phyloP scores from a whole-genome alignment of 2,888 invertebrate genomes.

The Eilema caniola region DNA sequence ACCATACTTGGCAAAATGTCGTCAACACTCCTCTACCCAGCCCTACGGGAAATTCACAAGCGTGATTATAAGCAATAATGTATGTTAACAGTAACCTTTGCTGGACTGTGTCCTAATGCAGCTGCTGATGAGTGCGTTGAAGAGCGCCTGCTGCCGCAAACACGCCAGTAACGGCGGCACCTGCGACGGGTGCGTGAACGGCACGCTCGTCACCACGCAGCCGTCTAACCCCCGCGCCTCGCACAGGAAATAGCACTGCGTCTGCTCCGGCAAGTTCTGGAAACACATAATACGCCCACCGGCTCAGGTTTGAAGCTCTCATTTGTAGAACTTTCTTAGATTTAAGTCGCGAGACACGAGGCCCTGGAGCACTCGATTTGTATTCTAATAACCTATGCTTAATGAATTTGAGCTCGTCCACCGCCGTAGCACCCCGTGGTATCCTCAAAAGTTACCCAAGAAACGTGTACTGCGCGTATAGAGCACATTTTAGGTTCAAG shows the following conservation, averaged over 20 bases:
- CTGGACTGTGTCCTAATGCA: slow-evolving; percentile 94
- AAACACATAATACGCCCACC: background rate
- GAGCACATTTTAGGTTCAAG: no score
- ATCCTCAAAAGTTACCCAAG: no score
- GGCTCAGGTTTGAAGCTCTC: background rate
- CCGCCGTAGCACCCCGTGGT: no score
- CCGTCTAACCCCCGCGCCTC: slow-evolving; percentile 92
- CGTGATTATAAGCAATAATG: no score
- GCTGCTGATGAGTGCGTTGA: slow-evolving; percentile 95
- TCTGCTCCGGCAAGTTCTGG: slow-evolving; percentile 96
- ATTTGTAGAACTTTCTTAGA: background rate
- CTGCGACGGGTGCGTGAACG: slow-evolving; percentile 97
- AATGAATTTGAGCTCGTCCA: no score
- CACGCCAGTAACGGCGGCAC: slow-evolving; percentile 95
- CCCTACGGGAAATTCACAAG: no score
- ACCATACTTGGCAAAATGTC: no score
- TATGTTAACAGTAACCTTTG: slow-evolving; percentile 85
- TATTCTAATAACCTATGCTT: no score
- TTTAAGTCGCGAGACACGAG: no score
- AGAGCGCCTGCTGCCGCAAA: slow-evolving; percentile 95
- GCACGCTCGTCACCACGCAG: slow-evolving; percentile 92
- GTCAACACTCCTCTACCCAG: no score
- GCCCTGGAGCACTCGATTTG: no score
- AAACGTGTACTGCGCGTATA: no score
- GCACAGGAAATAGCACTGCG: slow-evolving; percentile 97